phyloP scores from a whole-genome alignment of 1,140 invertebrate species.

The Drosophila leontia region DNA sequence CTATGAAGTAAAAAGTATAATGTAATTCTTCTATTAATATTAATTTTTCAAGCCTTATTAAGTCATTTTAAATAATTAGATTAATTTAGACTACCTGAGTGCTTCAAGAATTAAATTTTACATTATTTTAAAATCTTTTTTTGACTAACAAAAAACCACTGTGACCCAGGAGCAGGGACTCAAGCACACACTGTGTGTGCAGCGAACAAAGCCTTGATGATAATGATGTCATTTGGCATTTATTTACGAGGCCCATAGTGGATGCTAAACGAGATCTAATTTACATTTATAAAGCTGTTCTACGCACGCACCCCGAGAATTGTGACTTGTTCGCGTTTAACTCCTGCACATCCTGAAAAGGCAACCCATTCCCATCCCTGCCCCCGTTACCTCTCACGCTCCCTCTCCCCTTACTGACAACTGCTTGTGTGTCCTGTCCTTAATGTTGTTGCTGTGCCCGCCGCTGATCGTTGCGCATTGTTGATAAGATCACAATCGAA shows the following conservation, averaged over 20 bases:
- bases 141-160: constrained; percentile 10
- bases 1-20: neutral
- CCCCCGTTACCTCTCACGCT: neutral
- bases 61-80: too few relatives aligned
- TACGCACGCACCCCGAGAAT: constrained; percentile 73
- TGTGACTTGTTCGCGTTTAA: constrained; percentile 57
- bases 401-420: neutral
- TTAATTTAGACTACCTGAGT: too few relatives aligned
- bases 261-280: constrained; percentile 84
- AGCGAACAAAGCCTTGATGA: constrained; percentile 70
- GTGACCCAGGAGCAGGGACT: neutral
- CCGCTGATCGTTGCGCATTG: constrained; percentile 70
- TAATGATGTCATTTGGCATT: constrained; percentile 85
- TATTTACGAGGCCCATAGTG: constrained; percentile 83
- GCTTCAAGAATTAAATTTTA: neutral
- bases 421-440: constrained; percentile 75
- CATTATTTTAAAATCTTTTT: neutral
- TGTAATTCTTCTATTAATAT: neutral
- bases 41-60: neutral
- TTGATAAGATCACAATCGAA: constrained; percentile 79
- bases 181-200: constrained; percentile 11
- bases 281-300: constrained; percentile 85
- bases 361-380: neutral
- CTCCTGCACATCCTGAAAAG: constrained; percentile 11
- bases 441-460: constrained; percentile 48